Evolutionary conservation across 2,888 invertebrate genomes (phyloP), one percentile per base, ranked within the genome.

Genomic region (Drosophila infuscata): DNA sequence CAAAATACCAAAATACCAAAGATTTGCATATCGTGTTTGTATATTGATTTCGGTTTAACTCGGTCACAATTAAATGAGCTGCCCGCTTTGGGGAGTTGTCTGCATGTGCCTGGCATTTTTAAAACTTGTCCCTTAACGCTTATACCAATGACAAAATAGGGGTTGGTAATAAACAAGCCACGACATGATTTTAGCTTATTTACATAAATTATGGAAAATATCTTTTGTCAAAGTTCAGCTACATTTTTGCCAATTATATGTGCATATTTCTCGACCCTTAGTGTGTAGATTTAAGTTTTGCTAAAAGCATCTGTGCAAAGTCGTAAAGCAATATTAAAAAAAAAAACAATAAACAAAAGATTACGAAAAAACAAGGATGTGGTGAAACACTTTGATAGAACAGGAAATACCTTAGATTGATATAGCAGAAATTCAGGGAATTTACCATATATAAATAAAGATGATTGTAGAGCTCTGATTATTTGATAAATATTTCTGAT

Each of bases 291-390:
- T 77, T 74, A 58, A 59, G 74, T 51, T 67, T 43, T 48, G 30
- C 56, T 33, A 35, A 29, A 61, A 61, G 53, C 67, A 79, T 71
- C 75, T 79, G 79, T 53, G 71, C 60, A 25, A 35, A 49, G 59
- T 30, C 78, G 66, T 79, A 79, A 79, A 71, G 71, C 71, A 79
- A 79, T 75, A 79, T 79, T 79, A 75, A 71, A 78, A 17, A 9
- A 17, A 5, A 3, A 20, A 11, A 0, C 4, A 12, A 35, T 4
- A 11, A 32, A 32, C 11, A 54, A 33, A 17, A 8, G 36, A 52
- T 25, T 32, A 25, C 20, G 15, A 25, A 25, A 48, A 30, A n/a
- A 30, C 17, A 5, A 9, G 15, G 3, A 2, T 49, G 3, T 25
- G 9, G 0, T 9, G 5, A 7, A 51, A 12, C 8, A 46, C 4